Base-by-base conservation (phyloP, 2,797 vertebrate genomes). In the Melopsittacus undulatus region DNA sequence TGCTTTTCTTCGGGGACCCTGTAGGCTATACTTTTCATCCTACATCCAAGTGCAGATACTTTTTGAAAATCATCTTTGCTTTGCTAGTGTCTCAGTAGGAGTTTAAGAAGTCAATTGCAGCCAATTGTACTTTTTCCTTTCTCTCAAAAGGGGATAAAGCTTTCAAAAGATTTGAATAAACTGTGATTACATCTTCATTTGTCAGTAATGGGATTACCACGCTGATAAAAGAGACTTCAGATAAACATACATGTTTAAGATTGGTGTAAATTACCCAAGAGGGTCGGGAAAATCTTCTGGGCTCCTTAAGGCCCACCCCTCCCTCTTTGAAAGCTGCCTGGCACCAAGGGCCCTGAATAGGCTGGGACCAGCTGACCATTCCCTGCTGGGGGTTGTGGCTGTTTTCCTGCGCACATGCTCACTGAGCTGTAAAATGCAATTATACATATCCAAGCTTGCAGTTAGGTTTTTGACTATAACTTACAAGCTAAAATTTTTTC, bases 181-280 rank as follows among this genome's bases (percentile, higher is more conserved):
- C 96, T 95, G 97, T 76, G 98, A 98, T 97, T 97, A 98, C 97
- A 97, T 98, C 99, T 99, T 99, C 98, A 99, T 98, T 98, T 98
- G 98, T 95, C 95, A 90, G 69, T 98, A 99, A 99, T 98, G 98
- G 98, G 99, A 99, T 99, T 99, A 99, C 91, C 94, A 85, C 38
- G 86, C 95, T 96, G 95, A 94, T 97, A 98, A 98, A 98, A 98
- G 96, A 96, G 92, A 96, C 97, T 93, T 94, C 96, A 73, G 95
- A 88, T 96, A 96, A 98, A 97, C 96, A 96, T 97, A 98, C 96
- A 97, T 86, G 98, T 98, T 98, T 98, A 98, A 95, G 86, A 97
- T 94, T 81, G 95, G 98, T 98, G 97, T 98, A 98, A 96, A 97
- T 98, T 98, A 98, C 98, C 97, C 95, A 96, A 97, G 96, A 98